Conservation (phyloP, 2,797 vertebrate species). For the Xiphorhynchus erythropygius region DNA sequence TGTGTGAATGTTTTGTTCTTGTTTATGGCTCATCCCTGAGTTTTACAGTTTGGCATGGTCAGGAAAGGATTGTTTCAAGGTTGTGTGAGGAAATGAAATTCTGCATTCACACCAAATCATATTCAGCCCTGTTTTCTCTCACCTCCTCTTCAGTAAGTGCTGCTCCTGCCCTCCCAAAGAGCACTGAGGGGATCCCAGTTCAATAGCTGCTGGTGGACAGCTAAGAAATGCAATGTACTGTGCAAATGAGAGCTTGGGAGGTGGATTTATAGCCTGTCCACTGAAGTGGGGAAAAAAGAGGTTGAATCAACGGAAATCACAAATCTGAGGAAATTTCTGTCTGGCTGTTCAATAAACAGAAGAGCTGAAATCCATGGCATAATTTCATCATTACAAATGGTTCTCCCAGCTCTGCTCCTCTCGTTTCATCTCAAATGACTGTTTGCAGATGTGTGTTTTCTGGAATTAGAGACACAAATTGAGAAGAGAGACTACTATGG, state of each 20-base stretch:
- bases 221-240: neutral
- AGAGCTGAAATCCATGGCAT: neutral
- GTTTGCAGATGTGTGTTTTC: slow-evolving; percentile 49
- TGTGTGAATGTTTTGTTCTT: neutral
- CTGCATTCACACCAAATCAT: neutral
- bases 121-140: neutral
- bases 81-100: neutral
- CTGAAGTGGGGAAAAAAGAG: neutral
- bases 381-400: slow-evolving; percentile 11
- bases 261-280: neutral
- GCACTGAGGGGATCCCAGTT: neutral
- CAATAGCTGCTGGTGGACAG: neutral
- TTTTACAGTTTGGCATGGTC: neutral
- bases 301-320: neutral
- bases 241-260: neutral
- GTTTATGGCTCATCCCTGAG: neutral
- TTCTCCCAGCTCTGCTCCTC: slow-evolving; percentile 21
- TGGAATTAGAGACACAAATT: slow-evolving; percentile 35
- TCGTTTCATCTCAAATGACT: slow-evolving; percentile 32
- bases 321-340: slow-evolving; percentile 3
- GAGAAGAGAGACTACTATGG: slow-evolving; percentile 23
- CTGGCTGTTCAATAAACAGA: neutral
- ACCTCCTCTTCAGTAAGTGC: neutral
- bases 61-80: neutral
- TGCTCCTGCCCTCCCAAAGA: neutral